A percentile compares a stretch with the other conserved stretches of the same genome.
phyloP scores from a whole-genome alignment of 2,113 vertebrate species.

The Hucho hucho region DNA sequence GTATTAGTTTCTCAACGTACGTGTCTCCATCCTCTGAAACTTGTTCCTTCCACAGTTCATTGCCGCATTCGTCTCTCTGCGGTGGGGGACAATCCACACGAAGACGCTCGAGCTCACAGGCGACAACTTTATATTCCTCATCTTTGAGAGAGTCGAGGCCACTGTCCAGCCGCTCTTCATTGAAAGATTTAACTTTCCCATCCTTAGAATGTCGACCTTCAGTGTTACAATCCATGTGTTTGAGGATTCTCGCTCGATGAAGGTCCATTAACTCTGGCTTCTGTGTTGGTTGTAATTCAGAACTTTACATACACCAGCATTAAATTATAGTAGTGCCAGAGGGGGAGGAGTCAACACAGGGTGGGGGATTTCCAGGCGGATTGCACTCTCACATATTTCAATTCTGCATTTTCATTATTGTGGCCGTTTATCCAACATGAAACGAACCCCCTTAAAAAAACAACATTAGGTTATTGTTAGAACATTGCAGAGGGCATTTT shows the following conservation, averaged over 20 bases:
- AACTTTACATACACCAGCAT: slow-evolving; percentile 16
- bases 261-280: slow-evolving; percentile 59
- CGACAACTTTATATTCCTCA: slow-evolving; percentile 85
- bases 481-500: background rate
- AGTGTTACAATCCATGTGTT: slow-evolving; percentile 70
- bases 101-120: slow-evolving; percentile 78
- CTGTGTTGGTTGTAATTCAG: slow-evolving; percentile 6
- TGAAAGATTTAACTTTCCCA: slow-evolving; percentile 66
- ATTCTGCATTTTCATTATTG: background rate
- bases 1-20: slow-evolving; percentile 76
- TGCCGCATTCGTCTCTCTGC: slow-evolving; percentile 2
- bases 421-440: too few species aligned
- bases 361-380: slow-evolving; percentile 76
- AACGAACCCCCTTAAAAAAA: too few species aligned
- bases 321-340: background rate
- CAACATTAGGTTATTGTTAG: slow-evolving; percentile 14
- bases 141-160: slow-evolving; percentile 93
- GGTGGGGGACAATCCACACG: slow-evolving; percentile 64
- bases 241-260: slow-evolving; percentile 51
- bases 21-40: slow-evolving; percentile 92
- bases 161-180: slow-evolving; percentile 88
- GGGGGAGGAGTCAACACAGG: slow-evolving; percentile 48
- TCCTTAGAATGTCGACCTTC: slow-evolving; percentile 74
- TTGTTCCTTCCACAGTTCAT: slow-evolving; percentile 80
- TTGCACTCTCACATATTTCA: slow-evolving; percentile 26